Percentiles rank a stretch among this genome's conserved stretches.
Conservation (phyloP, 2,113 vertebrate species). For the Gymnobelideus leadbeateri region DNA sequence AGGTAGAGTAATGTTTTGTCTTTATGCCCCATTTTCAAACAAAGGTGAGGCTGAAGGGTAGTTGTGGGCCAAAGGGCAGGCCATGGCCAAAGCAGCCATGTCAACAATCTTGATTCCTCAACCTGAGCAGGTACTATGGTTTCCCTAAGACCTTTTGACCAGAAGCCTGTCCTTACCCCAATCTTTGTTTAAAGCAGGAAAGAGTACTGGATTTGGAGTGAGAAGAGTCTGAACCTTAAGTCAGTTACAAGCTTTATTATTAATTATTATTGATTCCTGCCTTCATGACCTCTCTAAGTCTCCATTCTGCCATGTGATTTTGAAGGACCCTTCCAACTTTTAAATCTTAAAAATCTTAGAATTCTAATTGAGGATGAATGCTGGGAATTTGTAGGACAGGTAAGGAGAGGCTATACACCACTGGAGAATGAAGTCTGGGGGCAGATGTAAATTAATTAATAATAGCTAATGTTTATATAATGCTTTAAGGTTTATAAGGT, state of each 20-base stretch:
- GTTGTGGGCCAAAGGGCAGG: background rate
- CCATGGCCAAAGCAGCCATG: background rate
- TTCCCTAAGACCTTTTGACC: background rate
- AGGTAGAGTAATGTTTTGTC: background rate
- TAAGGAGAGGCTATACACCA: background rate
- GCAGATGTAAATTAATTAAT: background rate
- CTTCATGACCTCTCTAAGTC: background rate
- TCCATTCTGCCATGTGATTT: background rate
- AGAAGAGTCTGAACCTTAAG: background rate
- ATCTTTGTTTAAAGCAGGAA: background rate
- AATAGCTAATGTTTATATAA: background rate
- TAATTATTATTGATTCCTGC: background rate
- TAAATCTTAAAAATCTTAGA: background rate
- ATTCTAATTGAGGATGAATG: background rate
- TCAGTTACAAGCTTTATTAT: background rate
- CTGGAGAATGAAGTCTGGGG: background rate
- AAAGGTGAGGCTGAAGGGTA: background rate
- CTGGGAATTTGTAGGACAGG: background rate
- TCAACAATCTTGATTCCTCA: background rate
- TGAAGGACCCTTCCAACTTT: background rate
- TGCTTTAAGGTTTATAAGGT: background rate
- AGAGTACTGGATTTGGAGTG: background rate
- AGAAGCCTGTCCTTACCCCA: background rate
- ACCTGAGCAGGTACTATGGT: background rate
- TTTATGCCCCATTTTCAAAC: background rate